Evolutionary conservation across 2,113 vertebrate species (phyloP).

Genomic region (Phrynosoma platyrhinos): DNA sequence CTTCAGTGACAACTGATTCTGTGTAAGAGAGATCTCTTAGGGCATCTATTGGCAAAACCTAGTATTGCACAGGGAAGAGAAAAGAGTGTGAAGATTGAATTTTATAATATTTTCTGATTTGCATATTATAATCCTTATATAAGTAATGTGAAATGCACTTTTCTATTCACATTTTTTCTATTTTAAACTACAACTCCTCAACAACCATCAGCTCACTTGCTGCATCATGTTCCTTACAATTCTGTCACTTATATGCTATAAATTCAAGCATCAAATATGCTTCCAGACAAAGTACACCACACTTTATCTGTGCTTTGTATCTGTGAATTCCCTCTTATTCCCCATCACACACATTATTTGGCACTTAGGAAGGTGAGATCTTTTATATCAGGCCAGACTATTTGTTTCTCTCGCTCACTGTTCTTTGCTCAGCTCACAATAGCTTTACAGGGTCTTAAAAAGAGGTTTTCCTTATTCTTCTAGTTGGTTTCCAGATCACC

Average conservation of each 20-base stretch:
- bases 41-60: conserved; percentile 75
- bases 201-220: background rate
- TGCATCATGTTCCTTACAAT: background rate
- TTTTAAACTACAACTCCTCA: background rate
- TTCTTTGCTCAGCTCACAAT: background rate
- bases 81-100: background rate
- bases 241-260: background rate
- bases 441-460: background rate
- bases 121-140: background rate
- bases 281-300: background rate
- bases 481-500: background rate
- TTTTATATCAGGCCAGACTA: background rate
- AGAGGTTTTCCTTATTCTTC: background rate
- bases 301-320: background rate
- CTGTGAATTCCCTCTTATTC: background rate
- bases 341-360: background rate
- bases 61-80: conserved; percentile 66
- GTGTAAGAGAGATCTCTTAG: conserved; percentile 74
- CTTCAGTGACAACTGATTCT: conserved; percentile 5
- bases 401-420: too few relatives aligned
- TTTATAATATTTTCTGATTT: background rate
- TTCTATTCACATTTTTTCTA: background rate
- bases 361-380: background rate
- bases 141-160: background rate
- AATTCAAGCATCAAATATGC: background rate